Evolutionary conservation across 2,797 vertebrate species (phyloP), one percentile per base, ranked within the genome.

Genomic region (Phataginus tricuspis): DNA sequence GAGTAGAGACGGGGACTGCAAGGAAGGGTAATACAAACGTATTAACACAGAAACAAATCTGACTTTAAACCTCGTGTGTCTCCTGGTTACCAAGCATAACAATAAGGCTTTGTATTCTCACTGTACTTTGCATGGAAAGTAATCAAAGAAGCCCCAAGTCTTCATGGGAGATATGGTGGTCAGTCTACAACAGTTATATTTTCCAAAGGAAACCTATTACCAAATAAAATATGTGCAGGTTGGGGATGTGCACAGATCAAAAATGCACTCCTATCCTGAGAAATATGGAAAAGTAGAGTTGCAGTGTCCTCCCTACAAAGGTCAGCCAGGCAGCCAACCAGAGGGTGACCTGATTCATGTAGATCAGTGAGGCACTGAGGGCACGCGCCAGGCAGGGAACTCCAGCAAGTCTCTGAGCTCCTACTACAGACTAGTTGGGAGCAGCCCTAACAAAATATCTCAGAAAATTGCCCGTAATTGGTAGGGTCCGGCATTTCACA

Each of bases 21-120:
- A 94, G 97, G 97, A 96, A 97, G 97, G 97, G 97, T 98, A 98
- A 98, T 98, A 97, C 98, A 98, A 98, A 98, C 98, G 97, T 98
- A 98, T 96, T 98, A 98, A 97, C 96, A 98, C 94, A 96, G 91
- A 98, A 98, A 98, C 97, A 97, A 98, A 97, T 98, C 96, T 97
- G 96, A 97, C 98, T 96, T 96, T 97, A 98, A 98, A 96, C 94
- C 93, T 78, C 39, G 72, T 27, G 27, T 92, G 74, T 68, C 96
- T 97, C 93, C 72, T 97, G 59, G 96, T 97, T 95, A 89, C 96
- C 94, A 93, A 94, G 97, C 98, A 98, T 98, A 98, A 98, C 97
- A 85, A 98, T 92, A 98, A 98, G 95, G 88, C 89, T 96, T 97
- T 97, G 95, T 27, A 94, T 98, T 98, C 96, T 95, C 86, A 78